Conservation (phyloP, 2,113 vertebrate species). For the Chaetura pelagica region DNA sequence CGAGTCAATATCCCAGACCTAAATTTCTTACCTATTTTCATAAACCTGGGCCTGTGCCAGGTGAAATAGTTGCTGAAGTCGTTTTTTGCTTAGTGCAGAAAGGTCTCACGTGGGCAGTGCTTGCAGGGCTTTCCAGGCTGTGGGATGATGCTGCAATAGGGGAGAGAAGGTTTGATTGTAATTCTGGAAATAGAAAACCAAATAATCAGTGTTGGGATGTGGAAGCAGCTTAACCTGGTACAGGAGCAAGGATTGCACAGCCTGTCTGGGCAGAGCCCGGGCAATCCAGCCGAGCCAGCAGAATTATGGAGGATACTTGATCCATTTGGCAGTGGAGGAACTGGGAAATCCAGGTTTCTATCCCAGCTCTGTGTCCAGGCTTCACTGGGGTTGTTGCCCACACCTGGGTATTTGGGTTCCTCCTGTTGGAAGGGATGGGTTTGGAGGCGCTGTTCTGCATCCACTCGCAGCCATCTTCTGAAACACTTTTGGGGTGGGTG, state of each 20-base stretch:
- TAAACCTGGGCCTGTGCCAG: background rate
- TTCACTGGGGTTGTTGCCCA: fast-evolving
- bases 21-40: background rate
- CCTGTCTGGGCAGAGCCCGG: background rate
- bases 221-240: background rate
- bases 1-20: background rate
- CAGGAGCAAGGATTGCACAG: background rate
- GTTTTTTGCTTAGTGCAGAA: background rate
- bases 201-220: background rate
- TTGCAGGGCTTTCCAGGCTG: background rate
- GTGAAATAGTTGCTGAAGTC: background rate
- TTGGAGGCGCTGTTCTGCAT: background rate
- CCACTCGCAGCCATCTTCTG: fast-evolving
- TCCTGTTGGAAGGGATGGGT: background rate
- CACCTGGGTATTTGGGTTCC: background rate
- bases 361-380: fast-evolving
- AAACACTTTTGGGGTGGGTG: background rate
- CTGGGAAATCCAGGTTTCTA: background rate
- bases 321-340: background rate
- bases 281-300: background rate
- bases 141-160: fast-evolving
- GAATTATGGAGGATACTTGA: background rate
- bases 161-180: background rate
- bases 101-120: fast-evolving
- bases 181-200: background rate